Evolutionary conservation across 2,797 vertebrate species (phyloP), one percentile per base, ranked within the genome.

Genomic region (Sardinella longiceps): DNA sequence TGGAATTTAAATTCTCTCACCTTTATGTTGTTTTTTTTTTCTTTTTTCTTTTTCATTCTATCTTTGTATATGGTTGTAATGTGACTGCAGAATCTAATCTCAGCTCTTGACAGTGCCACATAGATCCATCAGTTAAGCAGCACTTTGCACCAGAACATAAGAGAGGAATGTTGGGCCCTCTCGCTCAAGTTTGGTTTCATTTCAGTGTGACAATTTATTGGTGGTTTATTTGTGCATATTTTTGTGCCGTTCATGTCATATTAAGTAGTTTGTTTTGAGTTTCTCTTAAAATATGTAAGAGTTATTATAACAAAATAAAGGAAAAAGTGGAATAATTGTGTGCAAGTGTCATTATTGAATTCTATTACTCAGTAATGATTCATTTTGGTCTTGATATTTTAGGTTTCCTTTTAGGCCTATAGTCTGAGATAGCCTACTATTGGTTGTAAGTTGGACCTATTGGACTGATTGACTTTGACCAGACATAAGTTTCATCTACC

Each of bases 251-350:
- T 94, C 87, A 90, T 90, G 90, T 93, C 88, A 89, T 90, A 87
- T 89, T 81, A 23, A 81, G 53, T 92, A 91, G 90, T 92, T 93
- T 90, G 93, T 90, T 92, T 93, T 87, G 87, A 92, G 91, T 93
- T 92, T 90, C 91, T 93, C 91, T 77, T 82, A 92, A 91, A 90
- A 88, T 91, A 88, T 94, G 92, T 93, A 89, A 92, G 93, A 92
- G 91, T 89, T 93, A 92, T 91, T 87, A 88, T 91, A 93, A 94
- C 92, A 93, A 88, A 89, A 89, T 33, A 80, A 94, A 94, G 91
- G 90, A 91, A 92, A 91, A 91, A 93, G n/a, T 83, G 60, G 87
- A 89, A 53, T 89, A 89, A 91, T 82, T 77, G 6, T 18, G 11
- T 48, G 56, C n/a, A 25, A 60, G n/a, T 25, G 23, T 60, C 25